Evolutionary conservation across 2,888 invertebrate genomes (phyloP).

Genomic region (Poecilus cupreus): DNA sequence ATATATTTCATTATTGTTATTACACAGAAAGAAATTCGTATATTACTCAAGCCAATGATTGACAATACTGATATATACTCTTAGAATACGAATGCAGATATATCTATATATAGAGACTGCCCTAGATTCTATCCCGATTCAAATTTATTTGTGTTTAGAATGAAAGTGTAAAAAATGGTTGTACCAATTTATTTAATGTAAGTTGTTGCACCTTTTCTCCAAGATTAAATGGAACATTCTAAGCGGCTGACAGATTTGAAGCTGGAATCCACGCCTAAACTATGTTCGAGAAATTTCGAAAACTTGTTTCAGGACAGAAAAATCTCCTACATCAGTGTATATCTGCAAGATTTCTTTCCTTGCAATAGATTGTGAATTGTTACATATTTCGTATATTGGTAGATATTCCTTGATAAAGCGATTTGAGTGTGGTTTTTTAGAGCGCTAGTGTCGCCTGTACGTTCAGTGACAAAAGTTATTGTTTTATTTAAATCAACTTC

Average conservation of each 20-base stretch:
- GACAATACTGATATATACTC: background rate
- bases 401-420: no score
- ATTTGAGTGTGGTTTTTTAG: no score
- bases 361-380: no score
- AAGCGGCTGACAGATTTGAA: background rate
- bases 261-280: background rate
- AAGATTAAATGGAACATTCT: background rate
- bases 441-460: no score
- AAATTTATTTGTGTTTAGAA: slow-evolving; percentile 3
- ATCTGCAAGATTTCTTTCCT: no score
- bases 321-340: background rate
- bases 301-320: background rate
- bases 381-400: no score
- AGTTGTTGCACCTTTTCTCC: background rate
- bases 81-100: background rate
- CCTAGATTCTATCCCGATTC: slow-evolving; percentile 7
- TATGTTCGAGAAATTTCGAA: background rate
- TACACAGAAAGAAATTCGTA: background rate
- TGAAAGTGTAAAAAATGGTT: background rate
- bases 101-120: slow-evolving; percentile 1
- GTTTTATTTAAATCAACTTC: no score
- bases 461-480: no score
- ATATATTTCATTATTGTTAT: no score
- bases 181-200: background rate
- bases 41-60: background rate